Percentiles rank a stretch among this genome's conserved stretches.
Conservation (phyloP, 1,140 invertebrate species). For the Drosophila sturtevanti region DNA sequence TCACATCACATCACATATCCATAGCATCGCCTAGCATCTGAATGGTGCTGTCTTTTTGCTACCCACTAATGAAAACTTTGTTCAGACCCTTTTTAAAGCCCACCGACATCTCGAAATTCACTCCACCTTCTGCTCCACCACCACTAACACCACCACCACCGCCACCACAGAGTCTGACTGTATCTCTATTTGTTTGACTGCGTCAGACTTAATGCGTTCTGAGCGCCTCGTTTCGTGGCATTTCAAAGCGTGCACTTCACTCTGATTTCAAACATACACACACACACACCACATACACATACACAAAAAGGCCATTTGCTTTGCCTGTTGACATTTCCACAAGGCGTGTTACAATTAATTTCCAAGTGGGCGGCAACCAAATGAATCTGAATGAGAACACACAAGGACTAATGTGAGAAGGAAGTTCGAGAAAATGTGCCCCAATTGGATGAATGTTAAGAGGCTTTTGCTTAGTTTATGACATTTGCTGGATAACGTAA, state of each 20-base stretch:
- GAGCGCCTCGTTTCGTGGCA: conserved; percentile 3
- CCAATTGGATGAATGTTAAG: background rate
- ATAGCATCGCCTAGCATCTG: background rate
- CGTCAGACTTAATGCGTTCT: conserved; percentile 1
- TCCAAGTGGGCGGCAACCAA: conserved; percentile 5
- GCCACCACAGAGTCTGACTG: background rate
- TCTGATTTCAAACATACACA: background rate
- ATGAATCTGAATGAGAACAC: conserved; percentile 3
- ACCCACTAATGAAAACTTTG: conserved; percentile 7
- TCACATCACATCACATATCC: background rate
- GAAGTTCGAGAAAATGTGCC: background rate
- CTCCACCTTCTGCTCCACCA: background rate
- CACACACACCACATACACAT: background rate
- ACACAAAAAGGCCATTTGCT: background rate
- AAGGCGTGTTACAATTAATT: conserved; percentile 9
- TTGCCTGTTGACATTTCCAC: conserved; percentile 4
- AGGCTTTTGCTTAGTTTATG: background rate
- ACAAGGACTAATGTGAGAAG: background rate
- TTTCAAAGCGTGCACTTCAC: conserved; percentile 4
- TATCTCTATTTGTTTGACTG: background rate
- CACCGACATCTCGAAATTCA: background rate
- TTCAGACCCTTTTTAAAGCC: background rate
- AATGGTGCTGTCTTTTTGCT: background rate
- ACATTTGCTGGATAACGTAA: background rate
- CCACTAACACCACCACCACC: background rate